Percentiles rank a stretch among this genome's conserved stretches.
These are phyloP conservation scores for Rhingia campestris DNA, from an alignment of 2,888 invertebrate species.

Conservation along the genomic window DNA sequence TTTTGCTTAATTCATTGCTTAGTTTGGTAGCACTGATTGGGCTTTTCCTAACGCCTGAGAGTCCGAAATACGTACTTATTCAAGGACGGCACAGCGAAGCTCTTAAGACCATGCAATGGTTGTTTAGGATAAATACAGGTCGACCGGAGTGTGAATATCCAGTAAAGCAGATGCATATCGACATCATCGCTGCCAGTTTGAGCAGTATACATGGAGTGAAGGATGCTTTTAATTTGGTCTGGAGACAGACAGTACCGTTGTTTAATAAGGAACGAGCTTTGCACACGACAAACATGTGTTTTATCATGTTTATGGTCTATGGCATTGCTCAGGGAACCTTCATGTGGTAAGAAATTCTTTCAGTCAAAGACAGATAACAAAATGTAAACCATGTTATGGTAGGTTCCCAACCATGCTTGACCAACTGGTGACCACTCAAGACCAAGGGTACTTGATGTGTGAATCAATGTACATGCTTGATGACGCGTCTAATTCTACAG, in stretches of 20 bases:
- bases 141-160: constrained; percentile 83
- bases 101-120: constrained; percentile 84
- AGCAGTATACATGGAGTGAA: constrained; percentile 77
- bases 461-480: constrained; percentile 58
- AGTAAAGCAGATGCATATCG: constrained; percentile 80
- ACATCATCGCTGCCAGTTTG: constrained; percentile 78
- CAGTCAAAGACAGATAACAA: background rate
- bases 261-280: constrained; percentile 77
- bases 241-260: constrained; percentile 80
- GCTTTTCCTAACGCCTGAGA: constrained; percentile 87
- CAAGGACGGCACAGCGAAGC: constrained; percentile 86
- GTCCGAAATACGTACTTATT: constrained; percentile 89
- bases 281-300: constrained; percentile 80
- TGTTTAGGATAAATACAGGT: constrained; percentile 85
- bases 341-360: constrained; percentile 78
- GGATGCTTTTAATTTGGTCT: constrained; percentile 79
- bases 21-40: constrained; percentile 85
- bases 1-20: constrained; percentile 87
- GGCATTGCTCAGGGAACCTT: constrained; percentile 80
- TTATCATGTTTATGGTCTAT: constrained; percentile 78
- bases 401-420: constrained; percentile 81
- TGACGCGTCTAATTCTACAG: constrained; percentile 7
- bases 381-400: background rate
- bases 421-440: constrained; percentile 79
- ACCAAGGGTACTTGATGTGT: constrained; percentile 80